These are phyloP conservation scores for Spisula solida DNA, from an alignment of 2,888 invertebrate species.

Conservation along the genomic window DNA sequence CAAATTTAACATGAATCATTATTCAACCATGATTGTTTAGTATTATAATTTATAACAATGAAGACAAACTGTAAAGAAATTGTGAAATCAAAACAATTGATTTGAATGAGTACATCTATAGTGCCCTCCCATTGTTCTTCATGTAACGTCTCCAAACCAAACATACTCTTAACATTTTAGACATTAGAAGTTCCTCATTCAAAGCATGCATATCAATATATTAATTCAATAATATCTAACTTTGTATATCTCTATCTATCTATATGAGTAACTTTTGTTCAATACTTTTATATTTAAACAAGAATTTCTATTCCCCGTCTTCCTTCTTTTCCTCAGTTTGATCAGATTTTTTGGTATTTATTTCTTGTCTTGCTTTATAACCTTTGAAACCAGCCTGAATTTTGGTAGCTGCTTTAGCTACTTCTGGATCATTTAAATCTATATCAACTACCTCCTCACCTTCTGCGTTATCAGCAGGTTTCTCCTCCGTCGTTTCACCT, in stretches of 20 bases:
- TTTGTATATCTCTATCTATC: neutral
- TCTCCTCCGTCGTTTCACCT: constrained; percentile 51
- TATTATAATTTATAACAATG: too few species aligned
- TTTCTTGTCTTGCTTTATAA: constrained; percentile 77
- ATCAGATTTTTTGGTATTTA: constrained; percentile 59
- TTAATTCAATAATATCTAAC: neutral
- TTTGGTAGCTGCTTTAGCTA: constrained; percentile 79
- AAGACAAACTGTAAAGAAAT: too few species aligned
- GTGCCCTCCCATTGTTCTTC: neutral
- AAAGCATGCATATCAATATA: neutral
- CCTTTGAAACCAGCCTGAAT: constrained; percentile 84
- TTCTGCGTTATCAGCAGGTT: constrained; percentile 48
- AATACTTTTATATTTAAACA: neutral
- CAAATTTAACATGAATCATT: too few species aligned
- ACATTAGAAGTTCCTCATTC: neutral
- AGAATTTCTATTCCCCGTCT: constrained; percentile 15
- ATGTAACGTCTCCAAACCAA: neutral
- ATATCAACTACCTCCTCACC: constrained; percentile 76
- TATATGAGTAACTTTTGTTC: constrained; percentile 13
- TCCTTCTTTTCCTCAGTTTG: constrained; percentile 26
- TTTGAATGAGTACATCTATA: too few species aligned
- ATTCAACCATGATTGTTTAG: too few species aligned
- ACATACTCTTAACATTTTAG: neutral
- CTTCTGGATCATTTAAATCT: constrained; percentile 80
- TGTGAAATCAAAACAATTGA: too few species aligned